Evolutionary conservation across 53 echinoderm and acorn worm species (phyloP).

Genomic region (Apostichopus leukothele): DNA sequence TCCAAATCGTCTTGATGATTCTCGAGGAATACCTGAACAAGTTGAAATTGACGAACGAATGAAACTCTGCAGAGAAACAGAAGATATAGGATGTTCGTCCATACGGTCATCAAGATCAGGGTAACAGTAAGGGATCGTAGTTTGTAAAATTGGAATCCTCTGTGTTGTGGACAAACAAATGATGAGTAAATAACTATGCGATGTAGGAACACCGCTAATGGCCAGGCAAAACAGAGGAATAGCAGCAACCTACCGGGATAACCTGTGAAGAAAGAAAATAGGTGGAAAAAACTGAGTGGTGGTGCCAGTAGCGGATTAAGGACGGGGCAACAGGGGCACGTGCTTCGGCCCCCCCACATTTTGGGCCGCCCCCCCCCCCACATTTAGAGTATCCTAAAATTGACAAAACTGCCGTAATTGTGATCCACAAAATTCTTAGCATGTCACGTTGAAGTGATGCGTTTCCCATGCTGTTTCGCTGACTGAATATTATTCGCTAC

Average conservation of each 20-base stretch:
- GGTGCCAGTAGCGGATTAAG: background rate
- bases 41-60: background rate
- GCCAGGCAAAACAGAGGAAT: background rate
- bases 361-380: background rate
- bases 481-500: no score
- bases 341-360: background rate
- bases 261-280: background rate
- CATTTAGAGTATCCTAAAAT: background rate
- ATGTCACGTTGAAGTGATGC: no score
- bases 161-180: background rate
- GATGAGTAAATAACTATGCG: background rate
- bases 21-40: background rate
- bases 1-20: background rate
- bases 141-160: background rate
- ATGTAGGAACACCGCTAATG: background rate
- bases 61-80: background rate
- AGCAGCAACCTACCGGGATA: background rate
- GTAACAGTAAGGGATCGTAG: background rate
- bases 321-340: background rate
- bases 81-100: background rate
- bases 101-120: background rate
- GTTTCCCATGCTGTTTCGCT: no score
- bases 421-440: no score
- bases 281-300: background rate
- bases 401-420: no score